A percentile compares a stretch with the other conserved stretches of the same genome.
Evolutionary conservation across 2,113 vertebrate species (phyloP).

Genomic region (Prunella himalayana): DNA sequence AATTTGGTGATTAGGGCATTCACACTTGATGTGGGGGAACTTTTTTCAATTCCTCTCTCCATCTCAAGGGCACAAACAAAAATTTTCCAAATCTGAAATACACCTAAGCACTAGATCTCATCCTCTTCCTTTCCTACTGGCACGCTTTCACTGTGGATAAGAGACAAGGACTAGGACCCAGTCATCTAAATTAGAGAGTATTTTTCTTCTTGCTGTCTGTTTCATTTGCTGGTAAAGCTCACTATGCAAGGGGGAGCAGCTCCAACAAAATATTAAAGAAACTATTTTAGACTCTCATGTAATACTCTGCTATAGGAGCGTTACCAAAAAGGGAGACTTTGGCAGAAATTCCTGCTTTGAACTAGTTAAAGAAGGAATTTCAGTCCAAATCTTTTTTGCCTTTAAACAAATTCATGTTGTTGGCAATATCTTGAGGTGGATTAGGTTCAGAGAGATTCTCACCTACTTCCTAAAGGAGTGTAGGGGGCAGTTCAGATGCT

Average conservation of each 20-base stretch:
- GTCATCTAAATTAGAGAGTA: not conserved
- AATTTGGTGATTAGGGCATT: constrained; percentile 40
- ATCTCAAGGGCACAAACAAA: not conserved
- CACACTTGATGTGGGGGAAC: not conserved
- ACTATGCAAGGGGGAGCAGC: not conserved
- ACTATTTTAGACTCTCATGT: not conserved
- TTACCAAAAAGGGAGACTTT: not conserved
- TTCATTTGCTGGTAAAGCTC: not conserved
- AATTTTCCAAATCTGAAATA: not conserved
- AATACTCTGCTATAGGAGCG: not conserved
- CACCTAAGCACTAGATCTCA: not conserved
- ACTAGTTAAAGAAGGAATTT: not conserved
- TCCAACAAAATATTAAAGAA: not conserved
- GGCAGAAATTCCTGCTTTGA: not conserved
- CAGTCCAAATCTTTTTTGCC: not conserved
- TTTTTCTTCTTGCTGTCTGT: not conserved
- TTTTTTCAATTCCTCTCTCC: not conserved
- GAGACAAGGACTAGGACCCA: not conserved
- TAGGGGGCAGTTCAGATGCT: not conserved
- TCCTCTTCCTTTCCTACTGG: rapidly evolving
- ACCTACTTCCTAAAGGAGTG: not conserved
- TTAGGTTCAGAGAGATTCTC: not conserved
- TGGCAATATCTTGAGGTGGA: not conserved
- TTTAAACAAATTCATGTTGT: not conserved
- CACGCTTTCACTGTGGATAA: not conserved